Percentiles rank a stretch among this genome's conserved stretches.
phyloP scores from a whole-genome alignment of 2,888 invertebrate species.

The Callosobruchus maculatus region DNA sequence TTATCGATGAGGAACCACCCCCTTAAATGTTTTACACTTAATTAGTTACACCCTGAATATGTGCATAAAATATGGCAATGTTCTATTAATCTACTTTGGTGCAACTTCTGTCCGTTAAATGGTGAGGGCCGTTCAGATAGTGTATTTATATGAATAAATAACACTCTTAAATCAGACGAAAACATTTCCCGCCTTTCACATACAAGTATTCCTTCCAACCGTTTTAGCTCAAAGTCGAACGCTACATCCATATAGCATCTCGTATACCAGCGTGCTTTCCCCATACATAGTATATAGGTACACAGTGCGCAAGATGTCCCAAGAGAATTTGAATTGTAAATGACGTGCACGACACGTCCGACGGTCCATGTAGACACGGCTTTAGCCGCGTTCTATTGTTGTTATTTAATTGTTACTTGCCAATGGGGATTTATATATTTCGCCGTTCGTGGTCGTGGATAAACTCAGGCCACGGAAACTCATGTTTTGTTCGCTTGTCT shows the following conservation, averaged over 20 bases:
- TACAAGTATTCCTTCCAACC: too few relatives aligned
- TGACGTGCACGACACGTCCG: slow-evolving; percentile 31
- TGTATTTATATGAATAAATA: too few relatives aligned
- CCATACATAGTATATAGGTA: neutral
- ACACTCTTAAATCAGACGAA: too few relatives aligned
- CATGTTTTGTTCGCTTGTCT: neutral
- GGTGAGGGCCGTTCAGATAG: too few relatives aligned
- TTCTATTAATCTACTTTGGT: too few relatives aligned
- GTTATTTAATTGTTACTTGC: slow-evolving; percentile 24
- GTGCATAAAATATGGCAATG: too few relatives aligned
- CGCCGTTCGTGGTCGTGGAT: neutral
- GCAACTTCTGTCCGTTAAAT: too few relatives aligned
- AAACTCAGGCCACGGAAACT: neutral
- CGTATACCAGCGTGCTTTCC: neutral
- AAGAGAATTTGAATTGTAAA: slow-evolving; percentile 17
- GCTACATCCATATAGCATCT: neutral
- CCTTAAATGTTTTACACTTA: too few relatives aligned
- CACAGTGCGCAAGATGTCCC: neutral
- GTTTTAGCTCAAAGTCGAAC: neutral
- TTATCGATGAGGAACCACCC: too few relatives aligned
- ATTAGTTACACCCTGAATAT: too few relatives aligned
- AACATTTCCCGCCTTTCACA: neutral
- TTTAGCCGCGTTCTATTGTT: slow-evolving; percentile 18
- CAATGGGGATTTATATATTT: slow-evolving; percentile 10
- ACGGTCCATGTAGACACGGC: slow-evolving; percentile 14